phyloP scores from a whole-genome alignment of 2,888 invertebrate genomes.

The Phyllotreta cruciferae region DNA sequence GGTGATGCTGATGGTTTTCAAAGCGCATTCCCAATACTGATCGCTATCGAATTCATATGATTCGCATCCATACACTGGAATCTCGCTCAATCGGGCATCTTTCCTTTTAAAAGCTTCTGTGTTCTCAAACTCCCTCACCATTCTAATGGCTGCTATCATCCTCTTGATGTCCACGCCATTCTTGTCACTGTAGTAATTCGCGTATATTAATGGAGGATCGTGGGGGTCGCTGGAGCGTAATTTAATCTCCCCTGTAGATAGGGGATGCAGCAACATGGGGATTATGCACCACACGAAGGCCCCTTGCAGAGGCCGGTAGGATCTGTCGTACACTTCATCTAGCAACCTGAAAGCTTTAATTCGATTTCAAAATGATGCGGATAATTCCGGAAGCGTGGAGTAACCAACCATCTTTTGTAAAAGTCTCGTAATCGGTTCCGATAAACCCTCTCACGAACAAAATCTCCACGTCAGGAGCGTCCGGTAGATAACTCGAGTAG shows the following conservation, averaged over 20 bases:
- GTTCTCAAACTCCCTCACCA: constrained; percentile 60
- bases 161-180: constrained; percentile 60
- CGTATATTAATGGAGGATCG: constrained; percentile 66
- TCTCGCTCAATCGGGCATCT: constrained; percentile 65
- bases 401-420: constrained; percentile 33
- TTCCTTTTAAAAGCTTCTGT: constrained; percentile 63
- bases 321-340: constrained; percentile 48
- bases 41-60: constrained; percentile 65
- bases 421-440: constrained; percentile 63
- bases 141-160: constrained; percentile 64
- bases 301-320: constrained; percentile 59
- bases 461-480: constrained; percentile 70
- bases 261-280: constrained; percentile 66
- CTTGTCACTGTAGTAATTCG: constrained; percentile 65
- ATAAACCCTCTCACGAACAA: constrained; percentile 65
- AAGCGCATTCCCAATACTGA: constrained; percentile 71
- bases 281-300: constrained; percentile 61
- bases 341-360: constrained; percentile 35
- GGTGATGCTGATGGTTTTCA: constrained; percentile 66
- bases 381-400: no score
- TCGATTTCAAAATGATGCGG: no score
- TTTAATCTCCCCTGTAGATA: constrained; percentile 62
- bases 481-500: constrained; percentile 61
- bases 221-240: constrained; percentile 64
- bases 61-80: constrained; percentile 65